Percentiles rank a stretch among this genome's conserved stretches.
These are phyloP conservation scores for Cotesia vestalis DNA, from an alignment of 1,140 invertebrate genomes.

Conservation along the genomic window DNA sequence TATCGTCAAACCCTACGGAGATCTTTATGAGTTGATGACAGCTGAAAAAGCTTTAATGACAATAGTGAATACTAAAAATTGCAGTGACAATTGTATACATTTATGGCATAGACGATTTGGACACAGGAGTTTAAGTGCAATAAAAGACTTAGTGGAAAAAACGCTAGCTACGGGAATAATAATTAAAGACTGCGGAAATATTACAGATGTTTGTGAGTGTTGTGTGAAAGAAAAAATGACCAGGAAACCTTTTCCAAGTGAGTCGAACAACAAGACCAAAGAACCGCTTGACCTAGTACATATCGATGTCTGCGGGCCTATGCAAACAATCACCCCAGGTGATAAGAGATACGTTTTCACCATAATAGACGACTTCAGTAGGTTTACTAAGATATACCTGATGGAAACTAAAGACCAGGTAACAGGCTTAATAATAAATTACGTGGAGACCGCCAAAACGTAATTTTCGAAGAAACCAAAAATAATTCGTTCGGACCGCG, in stretches of 20 bases:
- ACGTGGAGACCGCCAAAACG: not conserved
- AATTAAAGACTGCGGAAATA: not conserved
- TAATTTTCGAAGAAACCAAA: conserved; percentile 1
- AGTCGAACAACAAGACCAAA: conserved; percentile 2
- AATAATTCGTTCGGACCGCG: conserved; percentile 12
- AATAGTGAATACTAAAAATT: not conserved
- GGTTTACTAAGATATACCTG: not conserved
- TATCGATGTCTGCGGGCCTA: conserved; percentile 32
- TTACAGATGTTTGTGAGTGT: conserved; percentile 36
- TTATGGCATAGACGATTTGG: conserved; percentile 35
- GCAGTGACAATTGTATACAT: conserved; percentile 29
- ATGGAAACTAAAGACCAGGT: not conserved
- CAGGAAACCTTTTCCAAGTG: conserved; percentile 36
- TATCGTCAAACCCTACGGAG: not conserved
- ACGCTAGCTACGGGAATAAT: conserved; percentile 7
- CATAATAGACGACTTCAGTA: conserved; percentile 20
- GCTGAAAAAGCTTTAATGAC: not conserved
- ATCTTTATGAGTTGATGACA: conserved; percentile 24
- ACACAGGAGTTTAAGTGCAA: conserved; percentile 13
- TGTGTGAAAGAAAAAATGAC: conserved; percentile 46
- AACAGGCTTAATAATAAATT: not conserved
- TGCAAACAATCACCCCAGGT: conserved; percentile 37
- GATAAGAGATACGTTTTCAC: conserved; percentile 38
- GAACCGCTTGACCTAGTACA: conserved; percentile 21
- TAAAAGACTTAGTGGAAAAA: conserved; percentile 24